Evolutionary conservation across 2,797 vertebrate species (phyloP).

Genomic region (Lagorchestes hirsutus): DNA sequence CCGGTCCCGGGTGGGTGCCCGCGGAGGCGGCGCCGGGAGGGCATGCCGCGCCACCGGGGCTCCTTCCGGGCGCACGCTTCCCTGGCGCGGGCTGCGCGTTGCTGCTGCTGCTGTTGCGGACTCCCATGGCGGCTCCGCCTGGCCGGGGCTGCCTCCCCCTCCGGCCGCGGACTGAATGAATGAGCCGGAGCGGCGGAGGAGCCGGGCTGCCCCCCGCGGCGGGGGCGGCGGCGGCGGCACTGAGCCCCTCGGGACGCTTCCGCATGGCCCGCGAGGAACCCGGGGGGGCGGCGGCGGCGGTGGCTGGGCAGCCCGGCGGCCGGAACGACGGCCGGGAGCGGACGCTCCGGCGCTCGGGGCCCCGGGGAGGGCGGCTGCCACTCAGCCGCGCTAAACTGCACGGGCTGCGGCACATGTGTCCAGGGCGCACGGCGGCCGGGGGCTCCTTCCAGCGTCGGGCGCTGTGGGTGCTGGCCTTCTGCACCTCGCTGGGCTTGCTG

Average conservation of each 20-base stretch:
- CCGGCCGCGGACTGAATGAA: constrained; percentile 83
- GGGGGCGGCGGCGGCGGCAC: constrained; percentile 76
- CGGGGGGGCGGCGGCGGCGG: constrained; percentile 78
- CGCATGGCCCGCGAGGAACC: constrained; percentile 82
- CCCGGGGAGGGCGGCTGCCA: constrained; percentile 80
- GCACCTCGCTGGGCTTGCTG: constrained; percentile 94
- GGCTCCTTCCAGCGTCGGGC: constrained; percentile 90
- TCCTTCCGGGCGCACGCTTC: constrained; percentile 79
- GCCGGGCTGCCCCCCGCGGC: constrained; percentile 76
- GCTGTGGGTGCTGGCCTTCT: constrained; percentile 95
- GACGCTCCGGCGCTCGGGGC: constrained; percentile 79
- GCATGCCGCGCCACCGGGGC: constrained; percentile 83
- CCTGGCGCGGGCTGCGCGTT: constrained; percentile 74
- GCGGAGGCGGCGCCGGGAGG: constrained; percentile 74
- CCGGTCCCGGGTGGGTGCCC: constrained; percentile 75
- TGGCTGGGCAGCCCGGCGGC: constrained; percentile 77
- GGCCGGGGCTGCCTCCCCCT: constrained; percentile 79
- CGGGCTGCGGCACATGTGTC: constrained; percentile 92
- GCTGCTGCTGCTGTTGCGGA: constrained; percentile 78
- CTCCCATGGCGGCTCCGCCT: constrained; percentile 83
- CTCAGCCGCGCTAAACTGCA: constrained; percentile 92
- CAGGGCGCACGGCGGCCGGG: constrained; percentile 86
- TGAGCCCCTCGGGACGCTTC: constrained; percentile 81
- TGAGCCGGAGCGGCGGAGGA: constrained; percentile 80
- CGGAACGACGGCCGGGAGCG: constrained; percentile 72